phyloP scores from a whole-genome alignment of 2,113 vertebrate species.

The Octodon degus region DNA sequence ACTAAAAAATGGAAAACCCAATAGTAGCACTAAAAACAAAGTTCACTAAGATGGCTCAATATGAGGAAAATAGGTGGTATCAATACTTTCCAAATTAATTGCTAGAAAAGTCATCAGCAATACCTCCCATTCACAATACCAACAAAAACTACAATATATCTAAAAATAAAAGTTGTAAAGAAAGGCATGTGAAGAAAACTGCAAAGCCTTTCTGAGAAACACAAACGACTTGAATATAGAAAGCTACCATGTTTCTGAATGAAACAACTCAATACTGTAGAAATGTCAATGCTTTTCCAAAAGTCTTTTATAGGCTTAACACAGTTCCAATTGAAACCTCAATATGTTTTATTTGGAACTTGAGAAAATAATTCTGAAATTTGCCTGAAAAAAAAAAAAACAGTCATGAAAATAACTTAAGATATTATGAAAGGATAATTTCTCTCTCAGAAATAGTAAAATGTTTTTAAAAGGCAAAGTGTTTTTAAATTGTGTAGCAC shows the following conservation, averaged over 20 bases:
- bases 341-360: constrained; percentile 16
- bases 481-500: constrained; percentile 34
- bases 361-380: constrained; percentile 32
- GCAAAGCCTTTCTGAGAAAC: constrained; percentile 29
- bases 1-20: neutral
- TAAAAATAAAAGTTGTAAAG: constrained; percentile 30
- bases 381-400: neutral
- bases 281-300: neutral
- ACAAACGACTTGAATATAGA: constrained; percentile 22
- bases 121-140: neutral
- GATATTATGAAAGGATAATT: neutral
- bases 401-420: constrained; percentile 21
- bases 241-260: constrained; percentile 17
- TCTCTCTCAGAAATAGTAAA: neutral
- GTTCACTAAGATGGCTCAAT: constrained; percentile 8
- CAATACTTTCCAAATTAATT: neutral
- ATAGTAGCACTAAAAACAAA: neutral
- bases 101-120: constrained; percentile 22
- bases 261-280: constrained; percentile 4
- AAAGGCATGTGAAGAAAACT: constrained; percentile 5
- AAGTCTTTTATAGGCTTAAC: constrained; percentile 15
- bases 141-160: constrained; percentile 1
- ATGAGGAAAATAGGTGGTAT: neutral
- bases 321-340: neutral
- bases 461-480: constrained; percentile 31